Base-by-base conservation (phyloP, 2,888 invertebrate genomes). In the Alloscopus bannaensis region DNA sequence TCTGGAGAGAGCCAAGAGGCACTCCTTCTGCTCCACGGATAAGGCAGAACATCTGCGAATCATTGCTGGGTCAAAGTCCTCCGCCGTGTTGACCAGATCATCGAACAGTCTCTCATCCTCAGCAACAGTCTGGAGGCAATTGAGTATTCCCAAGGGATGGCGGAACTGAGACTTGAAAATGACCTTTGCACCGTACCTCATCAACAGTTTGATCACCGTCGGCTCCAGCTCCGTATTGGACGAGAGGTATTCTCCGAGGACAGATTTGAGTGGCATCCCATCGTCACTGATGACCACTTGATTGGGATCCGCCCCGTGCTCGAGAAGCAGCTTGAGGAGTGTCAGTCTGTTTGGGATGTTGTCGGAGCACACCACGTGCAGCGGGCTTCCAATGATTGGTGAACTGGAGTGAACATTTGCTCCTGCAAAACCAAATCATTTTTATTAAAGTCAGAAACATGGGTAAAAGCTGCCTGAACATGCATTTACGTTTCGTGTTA, bases 331-430 rank as follows among this genome's bases (percentile, higher is more conserved):
- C 90, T 92, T 87, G 36, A 88, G 82, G n/a, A 88, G 90, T 88
- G 86, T 86, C 42, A 86, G 70, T 60, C 78, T 89, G 86, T 94
- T 93, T 0, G 91, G 89, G 68, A 94, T 93, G 86, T 92, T 93
- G 87, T 94, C 94, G 0, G 94, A 93, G 88, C 94, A 94, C 1
- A 94, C 95, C 13, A 95, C 94, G 87, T 95, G 95, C 3, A 95
- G 90, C 0, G 95, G 93, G 0, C 94, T 93, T 0, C 95, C 95
- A 71, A 95, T 94, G 79, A 95, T 93, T 0, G 94, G 93, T 18
- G 94, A 94, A 2, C 93, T 93, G 0, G 93, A 92, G 87, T 95
- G 95, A 16, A 94, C 94, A 87, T 94, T 90, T 0, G 94, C 94
- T 82, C 94, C 94, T 93, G 88, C 11, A 87, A 57, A 18, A 18